Evolutionary conservation across 2,888 invertebrate genomes (phyloP).

Genomic region (Pterostichus niger): DNA sequence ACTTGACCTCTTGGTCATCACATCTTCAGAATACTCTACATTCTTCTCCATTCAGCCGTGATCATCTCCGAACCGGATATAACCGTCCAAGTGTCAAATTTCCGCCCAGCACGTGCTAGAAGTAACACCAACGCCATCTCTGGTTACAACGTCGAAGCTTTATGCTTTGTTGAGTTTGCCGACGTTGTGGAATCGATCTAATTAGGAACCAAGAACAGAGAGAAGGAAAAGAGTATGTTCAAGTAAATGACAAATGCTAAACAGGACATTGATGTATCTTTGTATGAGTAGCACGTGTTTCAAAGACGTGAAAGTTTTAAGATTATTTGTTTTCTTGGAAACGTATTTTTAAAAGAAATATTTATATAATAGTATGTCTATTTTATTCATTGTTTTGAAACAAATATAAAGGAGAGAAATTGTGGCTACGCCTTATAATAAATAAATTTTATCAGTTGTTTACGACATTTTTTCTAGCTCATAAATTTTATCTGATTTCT

Average conservation of each 20-base stretch:
- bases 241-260: conserved; percentile 53
- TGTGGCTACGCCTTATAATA: conserved; percentile 10
- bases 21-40: conserved; percentile 26
- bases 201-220: conserved; percentile 7
- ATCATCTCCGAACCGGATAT: conserved; percentile 30
- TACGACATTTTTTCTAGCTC: conserved; percentile 16
- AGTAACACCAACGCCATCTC: conserved; percentile 30
- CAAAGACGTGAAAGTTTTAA: neutral
- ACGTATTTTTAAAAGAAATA: conserved; percentile 10
- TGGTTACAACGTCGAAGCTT: conserved; percentile 29
- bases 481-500: conserved; percentile 44
- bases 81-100: conserved; percentile 22
- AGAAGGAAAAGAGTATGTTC: conserved; percentile 6
- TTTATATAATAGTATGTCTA: neutral
- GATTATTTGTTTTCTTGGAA: conserved; percentile 9
- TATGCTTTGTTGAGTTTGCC: conserved; percentile 19
- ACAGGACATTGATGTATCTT: conserved; percentile 35
- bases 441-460: conserved; percentile 3
- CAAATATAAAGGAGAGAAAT: neutral
- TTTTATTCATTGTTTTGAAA: no score
- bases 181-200: conserved; percentile 32
- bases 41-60: conserved; percentile 47
- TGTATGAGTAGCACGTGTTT: conserved; percentile 23
- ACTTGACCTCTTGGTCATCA: conserved; percentile 32
- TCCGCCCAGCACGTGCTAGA: conserved; percentile 47